phyloP scores from a whole-genome alignment of 2,888 invertebrate species.

The Saturnia pavonia region DNA sequence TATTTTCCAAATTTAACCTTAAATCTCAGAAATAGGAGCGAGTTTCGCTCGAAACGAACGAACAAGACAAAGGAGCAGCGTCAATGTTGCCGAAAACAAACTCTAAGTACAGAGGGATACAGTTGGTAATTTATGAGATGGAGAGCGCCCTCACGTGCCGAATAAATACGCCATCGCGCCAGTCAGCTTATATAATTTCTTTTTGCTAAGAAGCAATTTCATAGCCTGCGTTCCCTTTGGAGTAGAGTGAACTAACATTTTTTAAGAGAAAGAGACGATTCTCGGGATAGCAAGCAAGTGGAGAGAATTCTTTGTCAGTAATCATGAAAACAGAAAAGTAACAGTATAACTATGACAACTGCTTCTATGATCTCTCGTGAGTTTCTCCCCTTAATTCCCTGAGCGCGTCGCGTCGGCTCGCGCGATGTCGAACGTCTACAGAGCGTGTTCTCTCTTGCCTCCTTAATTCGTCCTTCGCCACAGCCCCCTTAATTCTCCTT shows the following conservation, averaged over 20 bases:
- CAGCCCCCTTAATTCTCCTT: constrained; percentile 77
- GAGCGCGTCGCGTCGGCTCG: constrained; percentile 36
- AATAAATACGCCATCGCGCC: constrained; percentile 72
- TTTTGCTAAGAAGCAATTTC: background rate
- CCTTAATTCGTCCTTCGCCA: constrained; percentile 82
- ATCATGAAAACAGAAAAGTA: background rate
- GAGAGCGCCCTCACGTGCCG: constrained; percentile 70
- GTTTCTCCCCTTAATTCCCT: constrained; percentile 66
- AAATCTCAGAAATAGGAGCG: constrained; percentile 48
- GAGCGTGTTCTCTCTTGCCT: constrained; percentile 81
- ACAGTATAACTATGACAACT: background rate
- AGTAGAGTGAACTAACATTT: background rate
- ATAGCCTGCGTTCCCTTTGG: background rate
- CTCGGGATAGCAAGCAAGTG: background rate
- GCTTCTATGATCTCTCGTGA: constrained; percentile 27
- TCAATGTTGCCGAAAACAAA: constrained; percentile 77
- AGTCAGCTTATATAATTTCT: constrained; percentile 31
- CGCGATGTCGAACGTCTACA: constrained; percentile 75
- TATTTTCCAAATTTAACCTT: constrained; percentile 54
- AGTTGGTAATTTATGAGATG: constrained; percentile 76
- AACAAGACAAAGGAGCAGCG: constrained; percentile 74
- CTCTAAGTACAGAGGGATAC: constrained; percentile 78
- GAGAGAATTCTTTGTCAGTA: background rate
- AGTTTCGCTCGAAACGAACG: constrained; percentile 41
- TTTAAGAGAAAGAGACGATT: background rate